Conservation (phyloP, 2,888 invertebrate genomes). For the Cerastis rubricosa region DNA sequence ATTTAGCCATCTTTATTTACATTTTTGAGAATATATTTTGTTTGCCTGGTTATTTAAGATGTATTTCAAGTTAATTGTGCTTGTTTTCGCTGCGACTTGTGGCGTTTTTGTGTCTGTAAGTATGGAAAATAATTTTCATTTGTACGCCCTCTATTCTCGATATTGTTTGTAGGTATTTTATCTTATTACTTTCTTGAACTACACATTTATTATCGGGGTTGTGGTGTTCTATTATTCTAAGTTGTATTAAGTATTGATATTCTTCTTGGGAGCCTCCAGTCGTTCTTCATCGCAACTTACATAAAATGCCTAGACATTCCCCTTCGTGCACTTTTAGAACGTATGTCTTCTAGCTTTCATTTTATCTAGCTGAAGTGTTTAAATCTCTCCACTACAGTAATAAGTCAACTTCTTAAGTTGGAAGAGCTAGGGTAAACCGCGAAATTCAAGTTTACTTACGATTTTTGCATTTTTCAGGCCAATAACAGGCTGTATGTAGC, state of each 20-base stretch:
- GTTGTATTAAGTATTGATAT: neutral
- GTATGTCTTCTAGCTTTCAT: neutral
- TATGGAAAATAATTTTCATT: slow-evolving; percentile 18
- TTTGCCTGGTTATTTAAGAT: slow-evolving; percentile 52
- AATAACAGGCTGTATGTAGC: too few relatives aligned
- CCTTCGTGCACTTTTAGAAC: neutral
- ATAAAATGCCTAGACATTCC: neutral
- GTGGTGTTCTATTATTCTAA: neutral
- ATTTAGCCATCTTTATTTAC: neutral
- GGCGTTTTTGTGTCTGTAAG: slow-evolving; percentile 73
- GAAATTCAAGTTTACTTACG: too few relatives aligned
- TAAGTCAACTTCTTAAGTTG: too few relatives aligned
- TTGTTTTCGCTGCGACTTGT: slow-evolving; percentile 68
- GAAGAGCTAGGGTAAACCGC: too few relatives aligned
- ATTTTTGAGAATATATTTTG: slow-evolving; percentile 10
- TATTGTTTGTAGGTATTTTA: neutral
- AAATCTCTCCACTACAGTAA: too few relatives aligned
- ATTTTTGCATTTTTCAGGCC: too few relatives aligned
- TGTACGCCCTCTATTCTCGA: neutral
- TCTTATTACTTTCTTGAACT: neutral
- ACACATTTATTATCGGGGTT: neutral
- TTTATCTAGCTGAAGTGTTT: too few relatives aligned
- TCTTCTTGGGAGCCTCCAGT: neutral
- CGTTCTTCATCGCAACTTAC: slow-evolving; percentile 5
- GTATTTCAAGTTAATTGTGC: slow-evolving; percentile 66